These are phyloP conservation scores for Phocoena sinus DNA, from an alignment of 2,113 vertebrate genomes.

Conservation along the genomic window DNA sequence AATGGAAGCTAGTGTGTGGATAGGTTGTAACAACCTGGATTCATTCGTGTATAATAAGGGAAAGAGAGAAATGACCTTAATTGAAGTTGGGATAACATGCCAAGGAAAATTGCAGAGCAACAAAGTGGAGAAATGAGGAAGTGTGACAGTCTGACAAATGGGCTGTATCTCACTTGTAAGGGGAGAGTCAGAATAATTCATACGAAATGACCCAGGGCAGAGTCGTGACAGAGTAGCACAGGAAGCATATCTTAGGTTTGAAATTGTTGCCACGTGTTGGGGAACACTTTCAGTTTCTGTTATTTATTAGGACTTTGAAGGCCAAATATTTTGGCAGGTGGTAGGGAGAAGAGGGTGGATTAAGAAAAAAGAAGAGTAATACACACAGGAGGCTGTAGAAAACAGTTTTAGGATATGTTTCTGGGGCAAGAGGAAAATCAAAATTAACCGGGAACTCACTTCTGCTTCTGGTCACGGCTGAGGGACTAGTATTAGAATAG, in stretches of 20 bases:
- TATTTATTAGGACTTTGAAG: slow-evolving; percentile 59
- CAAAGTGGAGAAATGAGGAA: not conserved
- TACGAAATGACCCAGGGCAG: not conserved
- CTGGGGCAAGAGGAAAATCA: slow-evolving; percentile 20
- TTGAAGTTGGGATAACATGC: not conserved
- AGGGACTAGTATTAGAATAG: not conserved
- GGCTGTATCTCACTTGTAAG: not conserved
- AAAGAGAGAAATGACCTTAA: not conserved
- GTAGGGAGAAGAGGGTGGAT: slow-evolving; percentile 35
- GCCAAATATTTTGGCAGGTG: slow-evolving; percentile 72
- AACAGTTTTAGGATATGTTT: slow-evolving; percentile 30
- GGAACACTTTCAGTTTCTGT: slow-evolving; percentile 49
- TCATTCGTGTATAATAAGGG: not conserved
- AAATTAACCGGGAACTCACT: slow-evolving; percentile 12
- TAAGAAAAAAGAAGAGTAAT: slow-evolving; percentile 21
- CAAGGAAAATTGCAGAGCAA: not conserved
- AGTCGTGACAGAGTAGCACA: not conserved
- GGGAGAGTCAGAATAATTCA: not conserved
- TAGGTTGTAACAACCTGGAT: not conserved
- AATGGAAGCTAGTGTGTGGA: not conserved
- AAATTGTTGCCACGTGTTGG: not conserved
- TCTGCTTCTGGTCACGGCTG: not conserved
- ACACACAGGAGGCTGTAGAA: not conserved
- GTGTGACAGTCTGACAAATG: not conserved
- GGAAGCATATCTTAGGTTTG: slow-evolving; percentile 32